These are phyloP conservation scores for Varecia variegata DNA, from an alignment of 2,797 vertebrate genomes.

Conservation along the genomic window DNA sequence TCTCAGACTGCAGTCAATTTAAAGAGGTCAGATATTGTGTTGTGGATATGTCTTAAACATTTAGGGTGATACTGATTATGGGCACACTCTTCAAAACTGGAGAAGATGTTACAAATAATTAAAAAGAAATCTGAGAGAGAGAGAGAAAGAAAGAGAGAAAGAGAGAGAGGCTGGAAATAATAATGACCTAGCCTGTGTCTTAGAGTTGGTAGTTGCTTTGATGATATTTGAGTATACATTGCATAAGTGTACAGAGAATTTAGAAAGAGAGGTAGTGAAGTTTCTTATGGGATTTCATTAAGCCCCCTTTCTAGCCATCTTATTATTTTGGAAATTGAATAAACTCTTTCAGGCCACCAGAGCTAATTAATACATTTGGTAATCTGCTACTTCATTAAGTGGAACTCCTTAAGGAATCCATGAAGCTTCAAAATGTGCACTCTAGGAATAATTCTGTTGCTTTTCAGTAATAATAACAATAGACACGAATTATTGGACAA, in stretches of 20 bases:
- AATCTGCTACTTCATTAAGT: conserved; percentile 68
- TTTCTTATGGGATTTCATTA: conserved; percentile 54
- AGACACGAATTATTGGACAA: neutral
- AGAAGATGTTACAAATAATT: neutral
- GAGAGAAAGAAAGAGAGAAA: too few relatives aligned
- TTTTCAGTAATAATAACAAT: conserved; percentile 46
- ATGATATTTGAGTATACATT: neutral
- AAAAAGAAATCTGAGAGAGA: neutral
- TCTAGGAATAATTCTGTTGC: conserved; percentile 33
- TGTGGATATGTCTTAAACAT: neutral
- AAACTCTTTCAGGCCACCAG: conserved; percentile 61
- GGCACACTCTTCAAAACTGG: neutral
- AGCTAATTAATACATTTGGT: conserved; percentile 73
- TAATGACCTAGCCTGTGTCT: neutral
- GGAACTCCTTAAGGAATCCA: conserved; percentile 53
- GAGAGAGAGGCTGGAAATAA: neutral
- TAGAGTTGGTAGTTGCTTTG: neutral
- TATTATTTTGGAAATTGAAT: conserved; percentile 75
- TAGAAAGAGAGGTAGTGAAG: neutral
- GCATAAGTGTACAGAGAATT: neutral
- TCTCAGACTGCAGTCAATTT: neutral
- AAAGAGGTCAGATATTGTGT: neutral
- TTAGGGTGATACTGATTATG: neutral
- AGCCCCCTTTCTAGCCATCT: conserved; percentile 33
- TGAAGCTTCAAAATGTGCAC: conserved; percentile 22